Evolutionary conservation across 2,888 invertebrate species (phyloP), one percentile per base, ranked within the genome.

Genomic region (Rhabditoides inermis): DNA sequence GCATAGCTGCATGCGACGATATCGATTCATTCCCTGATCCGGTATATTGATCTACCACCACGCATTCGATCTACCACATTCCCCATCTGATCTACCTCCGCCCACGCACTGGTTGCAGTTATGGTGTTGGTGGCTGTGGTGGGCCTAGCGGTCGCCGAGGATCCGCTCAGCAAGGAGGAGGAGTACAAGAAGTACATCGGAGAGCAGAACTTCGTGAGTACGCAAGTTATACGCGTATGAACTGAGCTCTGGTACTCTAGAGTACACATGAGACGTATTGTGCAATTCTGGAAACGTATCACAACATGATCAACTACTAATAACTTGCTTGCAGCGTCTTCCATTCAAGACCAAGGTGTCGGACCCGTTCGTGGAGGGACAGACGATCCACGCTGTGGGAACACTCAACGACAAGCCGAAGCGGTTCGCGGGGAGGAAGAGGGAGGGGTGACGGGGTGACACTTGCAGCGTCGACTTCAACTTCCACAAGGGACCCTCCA

Each of bases 321-420:
- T 25, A 15, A 40, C 2, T 35, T 42, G 12, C 26, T 55, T 70
- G 39, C 50, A 72, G 70, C 65, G 61, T 35, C 54, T 74, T 35
- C 74, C 74, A n/a, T 73, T 74, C 73, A 75, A 73, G 55, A 74
- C 73, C 30, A 62, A 70, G 20, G 64, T 74, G 55, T 63, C 63
- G 47, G 74, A 74, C 53, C 70, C 72, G 25, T 69, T 74, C 61
- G 60, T 63, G 26, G 61, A 72, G 41, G 73, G 74, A 44, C 74
- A 74, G 55, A 74, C 74, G 30, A 70, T 74, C 51, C 74, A 74
- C 46, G 67, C 72, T 4, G 63, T 70, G 20, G 74, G 74, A 56
- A 72, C 69, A 28, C 57, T 73, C 22, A 62, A 61, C 10, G 63
- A 65, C 20, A 64, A 72, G 48, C 74, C 74, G 12, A 65, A 63